These are phyloP conservation scores for Wiebesia pumilae DNA, from an alignment of 1,140 invertebrate genomes.

Conservation along the genomic window DNA sequence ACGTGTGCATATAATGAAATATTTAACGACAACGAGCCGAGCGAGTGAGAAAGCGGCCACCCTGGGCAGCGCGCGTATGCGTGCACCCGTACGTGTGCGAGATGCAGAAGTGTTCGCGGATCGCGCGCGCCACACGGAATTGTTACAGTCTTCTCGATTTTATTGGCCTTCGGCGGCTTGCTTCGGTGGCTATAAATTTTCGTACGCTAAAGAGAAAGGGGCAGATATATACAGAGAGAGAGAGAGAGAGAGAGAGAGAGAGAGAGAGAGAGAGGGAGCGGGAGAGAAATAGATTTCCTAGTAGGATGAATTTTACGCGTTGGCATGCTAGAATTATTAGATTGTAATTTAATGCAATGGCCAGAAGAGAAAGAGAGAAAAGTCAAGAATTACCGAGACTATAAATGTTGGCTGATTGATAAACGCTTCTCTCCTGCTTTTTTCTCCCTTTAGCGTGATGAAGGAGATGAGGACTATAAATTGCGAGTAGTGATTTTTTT, in stretches of 20 bases:
- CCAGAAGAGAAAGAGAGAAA: background rate
- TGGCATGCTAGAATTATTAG: constrained; percentile 52
- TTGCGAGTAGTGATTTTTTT: constrained; percentile 23
- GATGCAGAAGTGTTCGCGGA: background rate
- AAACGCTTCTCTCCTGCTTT: constrained; percentile 12
- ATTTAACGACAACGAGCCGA: constrained; percentile 2
- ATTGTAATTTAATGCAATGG: constrained; percentile 53
- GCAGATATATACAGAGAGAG: background rate
- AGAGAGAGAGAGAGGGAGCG: background rate
- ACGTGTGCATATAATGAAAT: constrained; percentile 35
- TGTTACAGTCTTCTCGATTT: constrained; percentile 31
- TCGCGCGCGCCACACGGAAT: constrained; percentile 4
- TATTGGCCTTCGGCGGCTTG: constrained; percentile 35
- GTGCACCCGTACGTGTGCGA: background rate
- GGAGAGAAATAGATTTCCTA: constrained; percentile 44
- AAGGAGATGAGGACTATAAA: constrained; percentile 44
- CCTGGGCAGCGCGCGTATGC: background rate
- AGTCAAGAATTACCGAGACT: constrained; percentile 31
- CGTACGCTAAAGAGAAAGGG: background rate
- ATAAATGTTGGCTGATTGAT: constrained; percentile 49
- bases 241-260: background rate
- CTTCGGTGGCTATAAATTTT: constrained; percentile 40
- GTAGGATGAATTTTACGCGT: constrained; percentile 44
- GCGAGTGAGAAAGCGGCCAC: background rate
- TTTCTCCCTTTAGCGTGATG: background rate